These are phyloP conservation scores for Misgurnus mizolepis DNA, from an alignment of 2,113 vertebrate species.

Conservation along the genomic window DNA sequence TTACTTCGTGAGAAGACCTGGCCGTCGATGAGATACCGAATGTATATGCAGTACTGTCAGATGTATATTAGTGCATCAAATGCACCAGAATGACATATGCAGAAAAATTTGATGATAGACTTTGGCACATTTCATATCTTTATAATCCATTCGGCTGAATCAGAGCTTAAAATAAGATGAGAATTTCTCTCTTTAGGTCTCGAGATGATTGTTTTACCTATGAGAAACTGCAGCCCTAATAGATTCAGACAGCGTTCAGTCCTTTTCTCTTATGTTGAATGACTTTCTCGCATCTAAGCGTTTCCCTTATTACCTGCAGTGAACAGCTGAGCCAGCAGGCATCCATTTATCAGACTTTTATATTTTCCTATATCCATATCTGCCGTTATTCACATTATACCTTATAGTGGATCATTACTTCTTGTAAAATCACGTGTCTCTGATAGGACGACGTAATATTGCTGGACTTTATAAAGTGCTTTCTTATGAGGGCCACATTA, in stretches of 20 bases:
- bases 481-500: background rate
- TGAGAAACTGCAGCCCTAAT: constrained; percentile 29
- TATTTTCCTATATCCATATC: constrained; percentile 58
- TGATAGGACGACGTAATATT: constrained; percentile 65
- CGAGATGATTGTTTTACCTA: constrained; percentile 1
- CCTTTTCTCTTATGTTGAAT: background rate
- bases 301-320: background rate
- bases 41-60: background rate
- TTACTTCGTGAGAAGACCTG: background rate
- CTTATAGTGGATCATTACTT: constrained; percentile 66
- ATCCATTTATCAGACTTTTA: constrained; percentile 58
- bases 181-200: background rate
- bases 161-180: constrained; percentile 7
- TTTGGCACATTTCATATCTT: constrained; percentile 19
- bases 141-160: constrained; percentile 33
- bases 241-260: constrained; percentile 17
- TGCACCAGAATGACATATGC: background rate
- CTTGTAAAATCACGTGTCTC: constrained; percentile 65
- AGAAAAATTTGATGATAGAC: constrained; percentile 1
- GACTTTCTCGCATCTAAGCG: constrained; percentile 27
- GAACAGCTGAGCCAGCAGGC: constrained; percentile 35
- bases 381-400: constrained; percentile 61
- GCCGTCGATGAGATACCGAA: background rate
- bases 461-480: background rate
- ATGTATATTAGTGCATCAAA: background rate